Base-by-base conservation (phyloP, 1,140 invertebrate species). In the Physella acuta region DNA sequence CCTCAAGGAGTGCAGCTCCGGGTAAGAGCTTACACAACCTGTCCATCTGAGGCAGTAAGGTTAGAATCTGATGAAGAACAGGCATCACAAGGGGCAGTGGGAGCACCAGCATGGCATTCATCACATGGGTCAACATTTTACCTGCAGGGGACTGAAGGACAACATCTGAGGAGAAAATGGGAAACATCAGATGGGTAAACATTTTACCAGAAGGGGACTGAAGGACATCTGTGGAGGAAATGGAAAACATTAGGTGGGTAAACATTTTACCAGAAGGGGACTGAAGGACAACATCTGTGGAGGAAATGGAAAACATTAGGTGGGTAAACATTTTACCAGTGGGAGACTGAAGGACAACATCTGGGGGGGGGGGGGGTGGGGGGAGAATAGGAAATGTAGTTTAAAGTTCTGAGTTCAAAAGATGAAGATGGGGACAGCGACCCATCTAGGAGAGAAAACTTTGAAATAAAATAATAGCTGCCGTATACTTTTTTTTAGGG, bases 321-420 rank as follows among this genome's bases (percentile, higher is more conserved):
- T 89, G 88, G 8, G 87, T 87, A 66, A 90, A 73, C 85, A 89
- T 88, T 30, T 87, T 83, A 11, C 89, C 89, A 34, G 86, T 85
- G 30, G 86, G 81, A 0, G 87, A 89, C 52, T 86, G 79, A 61
- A 85, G 82, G 28, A 89, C 70, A n/a, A 88, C 81, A 75, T 82
- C 86, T 87, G 76, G 20, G 51, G 30, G n/a, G 2, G 51, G 24
- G 1, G 28, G 20, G 33, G 58, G 3, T n/a, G n/a, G n/a, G n/a
- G n/a, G n/a, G n/a, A n/a, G n/a, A n/a, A n/a, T n/a, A n/a, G n/a
- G n/a, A n/a, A n/a, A n/a, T n/a, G n/a, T n/a, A n/a, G n/a, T n/a
- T n/a, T n/a, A n/a, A n/a, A n/a, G n/a, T n/a, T n/a, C n/a, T n/a
- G n/a, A n/a, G n/a, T n/a, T n/a, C n/a, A n/a, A n/a, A n/a, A n/a